Conservation (phyloP, 2,797 vertebrate species). For the Enteromius mattozi region DNA sequence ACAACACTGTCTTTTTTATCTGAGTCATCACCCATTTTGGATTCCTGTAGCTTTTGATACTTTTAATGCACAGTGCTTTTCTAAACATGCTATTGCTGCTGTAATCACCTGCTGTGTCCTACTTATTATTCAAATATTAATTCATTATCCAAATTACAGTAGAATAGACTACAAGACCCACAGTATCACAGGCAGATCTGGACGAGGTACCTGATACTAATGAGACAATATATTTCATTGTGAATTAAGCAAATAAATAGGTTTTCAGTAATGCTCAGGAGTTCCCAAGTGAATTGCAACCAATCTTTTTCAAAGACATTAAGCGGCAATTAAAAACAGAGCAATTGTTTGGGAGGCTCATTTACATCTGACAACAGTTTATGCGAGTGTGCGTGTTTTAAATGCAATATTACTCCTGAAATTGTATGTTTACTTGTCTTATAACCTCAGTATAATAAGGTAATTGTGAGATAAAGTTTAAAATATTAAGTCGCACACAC, state of each 20-base stretch:
- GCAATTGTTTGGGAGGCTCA: background rate
- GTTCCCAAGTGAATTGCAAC: constrained; percentile 6
- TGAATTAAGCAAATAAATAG: background rate
- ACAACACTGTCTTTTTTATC: background rate
- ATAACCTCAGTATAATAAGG: background rate
- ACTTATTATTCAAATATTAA: constrained; percentile 43
- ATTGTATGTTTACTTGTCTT: background rate
- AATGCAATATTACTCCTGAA: background rate
- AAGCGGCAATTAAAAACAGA: background rate
- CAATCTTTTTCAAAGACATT: background rate
- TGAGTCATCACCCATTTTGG: background rate
- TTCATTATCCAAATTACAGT: constrained; percentile 45
- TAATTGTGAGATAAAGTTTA: background rate
- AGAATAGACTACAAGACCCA: background rate
- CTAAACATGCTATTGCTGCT: background rate
- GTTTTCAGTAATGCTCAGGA: constrained; percentile 6
- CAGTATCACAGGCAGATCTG: constrained; percentile 7
- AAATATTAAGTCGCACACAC: background rate
- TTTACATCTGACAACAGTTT: background rate
- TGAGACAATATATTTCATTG: background rate
- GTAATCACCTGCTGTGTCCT: constrained; percentile 34
- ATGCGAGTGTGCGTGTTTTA: background rate
- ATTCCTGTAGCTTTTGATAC: background rate
- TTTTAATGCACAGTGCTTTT: background rate
- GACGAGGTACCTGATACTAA: constrained; percentile 1